Base-by-base conservation (phyloP, 2,888 invertebrate species). In the Drosophila greeni region DNA sequence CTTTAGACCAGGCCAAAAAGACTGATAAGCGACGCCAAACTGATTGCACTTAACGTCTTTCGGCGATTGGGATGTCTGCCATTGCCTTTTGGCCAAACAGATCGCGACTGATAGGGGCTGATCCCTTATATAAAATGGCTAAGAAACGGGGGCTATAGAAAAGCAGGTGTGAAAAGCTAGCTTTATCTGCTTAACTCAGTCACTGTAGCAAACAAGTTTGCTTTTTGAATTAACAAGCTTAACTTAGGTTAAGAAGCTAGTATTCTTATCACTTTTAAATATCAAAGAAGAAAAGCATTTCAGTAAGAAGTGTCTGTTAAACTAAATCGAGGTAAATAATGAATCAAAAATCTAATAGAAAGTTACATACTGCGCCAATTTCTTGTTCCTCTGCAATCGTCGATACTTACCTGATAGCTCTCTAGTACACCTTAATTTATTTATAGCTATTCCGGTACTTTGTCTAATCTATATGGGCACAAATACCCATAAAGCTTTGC, bases 21-120 rank as follows among this genome's bases (percentile, higher is more conserved):
- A 11, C 59, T 66, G 66, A 66, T 66, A 66, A 66, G 52, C 36
- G 8, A 26, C 20, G 24, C 36, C 62, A 33, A 31, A 18, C 31
- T 37, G 60, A 51, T 66, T 48, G 54, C 26, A 47, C 40, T 11
- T 9, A 33, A 39, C 53, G 53, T 61, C 47, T 65, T 48, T 12
- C 23, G 39, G 54, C 5, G 39, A 47, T 60, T 47, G 37, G 18
- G 16, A 20, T 39, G 52, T 26, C 52, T 60, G 45, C 49, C 53
- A 33, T 37, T 31, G 55, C 36, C 16, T 29, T 18, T 34, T 42
- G 42, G 26, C 33, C 18, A 36, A 9, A n/a, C 45, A 47, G 53
- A 54, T 43, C 33, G 31, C 7, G 12, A n/a, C 14, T 18, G 29
- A 59, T 55, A 29, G 29, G 12, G 12, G 0, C 11, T 47, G 47